Conservation (phyloP, 2,113 vertebrate genomes). For the Periophthalmus modestus region DNA sequence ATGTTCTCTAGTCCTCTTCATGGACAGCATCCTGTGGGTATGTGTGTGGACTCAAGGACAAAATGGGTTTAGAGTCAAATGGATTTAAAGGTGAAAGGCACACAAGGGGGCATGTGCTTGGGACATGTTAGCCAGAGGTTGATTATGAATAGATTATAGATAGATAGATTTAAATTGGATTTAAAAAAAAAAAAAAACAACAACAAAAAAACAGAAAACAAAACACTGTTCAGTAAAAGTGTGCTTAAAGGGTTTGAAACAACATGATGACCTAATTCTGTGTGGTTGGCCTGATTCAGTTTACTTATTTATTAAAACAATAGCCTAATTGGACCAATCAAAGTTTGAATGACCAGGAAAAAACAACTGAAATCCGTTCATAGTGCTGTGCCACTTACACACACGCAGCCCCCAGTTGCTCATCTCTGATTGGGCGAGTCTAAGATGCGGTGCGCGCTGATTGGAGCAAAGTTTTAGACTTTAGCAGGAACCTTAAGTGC, state of each 20-base stretch:
- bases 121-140: not conserved
- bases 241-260: no score
- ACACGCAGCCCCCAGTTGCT: not conserved
- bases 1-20: not conserved
- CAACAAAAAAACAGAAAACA: no score
- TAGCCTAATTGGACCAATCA: not conserved
- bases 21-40: slow-evolving; percentile 4
- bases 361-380: not conserved
- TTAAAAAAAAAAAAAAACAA: no score
- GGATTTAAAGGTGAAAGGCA: not conserved
- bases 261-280: no score
- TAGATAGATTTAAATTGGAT: no score
- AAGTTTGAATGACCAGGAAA: not conserved
- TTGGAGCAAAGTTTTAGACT: slow-evolving; percentile 48
- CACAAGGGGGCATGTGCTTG: not conserved
- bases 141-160: not conserved
- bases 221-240: no score
- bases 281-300: no score
- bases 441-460: slow-evolving; percentile 19
- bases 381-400: not conserved
- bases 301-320: no score
- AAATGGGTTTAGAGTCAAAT: not conserved
- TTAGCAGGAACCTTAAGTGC: not conserved
- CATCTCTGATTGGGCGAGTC: slow-evolving; percentile 46
- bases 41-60: not conserved